phyloP scores from a whole-genome alignment of 2,888 invertebrate genomes.

The Callinectes sapidus region DNA sequence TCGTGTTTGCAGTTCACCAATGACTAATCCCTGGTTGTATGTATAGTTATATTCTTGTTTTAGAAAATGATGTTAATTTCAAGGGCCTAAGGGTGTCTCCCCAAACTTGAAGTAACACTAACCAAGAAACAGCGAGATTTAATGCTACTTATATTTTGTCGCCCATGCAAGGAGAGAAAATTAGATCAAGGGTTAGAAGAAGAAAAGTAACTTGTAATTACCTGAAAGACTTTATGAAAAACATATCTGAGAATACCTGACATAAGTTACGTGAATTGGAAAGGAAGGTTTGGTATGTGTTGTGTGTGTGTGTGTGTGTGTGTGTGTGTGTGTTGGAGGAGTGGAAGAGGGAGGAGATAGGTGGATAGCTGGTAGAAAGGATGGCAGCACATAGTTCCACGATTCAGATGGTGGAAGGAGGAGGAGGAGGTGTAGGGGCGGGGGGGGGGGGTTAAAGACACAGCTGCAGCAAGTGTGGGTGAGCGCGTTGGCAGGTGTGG shows the following conservation, averaged over 20 bases:
- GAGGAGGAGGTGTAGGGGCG: not conserved
- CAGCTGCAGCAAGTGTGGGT: constrained; percentile 32
- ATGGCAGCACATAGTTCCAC: not conserved
- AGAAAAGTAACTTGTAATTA: not conserved
- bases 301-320: constrained; percentile 37
- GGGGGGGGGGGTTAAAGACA: not conserved
- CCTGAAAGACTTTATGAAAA: not conserved
- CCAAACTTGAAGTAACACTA: not conserved
- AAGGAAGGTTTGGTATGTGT: not conserved
- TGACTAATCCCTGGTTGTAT: not conserved
- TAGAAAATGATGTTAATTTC: not conserved
- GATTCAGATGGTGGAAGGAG: not conserved
- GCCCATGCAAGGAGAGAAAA: not conserved
- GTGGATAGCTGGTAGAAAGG: not conserved
- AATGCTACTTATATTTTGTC: not conserved
- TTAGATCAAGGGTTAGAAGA: not conserved
- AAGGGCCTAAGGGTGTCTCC: not conserved
- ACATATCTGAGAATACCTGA: not conserved
- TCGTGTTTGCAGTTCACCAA: not conserved
- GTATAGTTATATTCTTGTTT: not conserved
- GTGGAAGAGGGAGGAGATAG: not conserved
- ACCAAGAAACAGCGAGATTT: not conserved
- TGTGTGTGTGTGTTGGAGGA: constrained; percentile 25
- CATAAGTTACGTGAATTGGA: not conserved
- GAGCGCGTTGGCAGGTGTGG: constrained; percentile 7